phyloP scores from a whole-genome alignment of 2,113 vertebrate genomes.

The Cariama cristata region DNA sequence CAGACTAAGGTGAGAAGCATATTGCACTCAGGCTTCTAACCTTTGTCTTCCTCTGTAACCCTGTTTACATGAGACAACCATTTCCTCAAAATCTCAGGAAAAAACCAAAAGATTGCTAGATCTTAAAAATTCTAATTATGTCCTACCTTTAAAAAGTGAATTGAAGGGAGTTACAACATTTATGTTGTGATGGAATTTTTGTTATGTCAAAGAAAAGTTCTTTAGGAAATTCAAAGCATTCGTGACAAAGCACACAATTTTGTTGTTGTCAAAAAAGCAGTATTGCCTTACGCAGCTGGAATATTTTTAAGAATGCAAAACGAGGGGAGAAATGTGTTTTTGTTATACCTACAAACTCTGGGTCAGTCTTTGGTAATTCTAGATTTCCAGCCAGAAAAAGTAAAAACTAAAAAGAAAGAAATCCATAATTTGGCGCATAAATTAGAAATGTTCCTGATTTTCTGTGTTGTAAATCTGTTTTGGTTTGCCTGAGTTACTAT shows the following conservation, averaged over 20 bases:
- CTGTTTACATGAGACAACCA: background rate
- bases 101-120: background rate
- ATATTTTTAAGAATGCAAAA: background rate
- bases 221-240: background rate
- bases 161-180: background rate
- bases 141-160: background rate
- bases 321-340: background rate
- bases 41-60: background rate
- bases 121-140: background rate
- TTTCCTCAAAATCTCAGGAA: background rate
- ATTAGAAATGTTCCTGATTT: background rate
- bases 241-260: background rate
- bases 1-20: background rate
- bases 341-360: background rate
- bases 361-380: background rate
- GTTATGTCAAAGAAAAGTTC: background rate
- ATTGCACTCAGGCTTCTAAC: background rate
- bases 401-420: background rate
- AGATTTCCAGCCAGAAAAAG: background rate
- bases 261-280: background rate
- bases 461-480: conserved; percentile 4
- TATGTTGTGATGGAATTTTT: background rate
- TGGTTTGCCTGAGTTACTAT: background rate
- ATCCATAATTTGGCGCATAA: background rate
- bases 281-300: background rate